Evolutionary conservation across 2,113 vertebrate species (phyloP), one percentile per base, ranked within the genome.

Genomic region (Haplochromis vanheusdeni): DNA sequence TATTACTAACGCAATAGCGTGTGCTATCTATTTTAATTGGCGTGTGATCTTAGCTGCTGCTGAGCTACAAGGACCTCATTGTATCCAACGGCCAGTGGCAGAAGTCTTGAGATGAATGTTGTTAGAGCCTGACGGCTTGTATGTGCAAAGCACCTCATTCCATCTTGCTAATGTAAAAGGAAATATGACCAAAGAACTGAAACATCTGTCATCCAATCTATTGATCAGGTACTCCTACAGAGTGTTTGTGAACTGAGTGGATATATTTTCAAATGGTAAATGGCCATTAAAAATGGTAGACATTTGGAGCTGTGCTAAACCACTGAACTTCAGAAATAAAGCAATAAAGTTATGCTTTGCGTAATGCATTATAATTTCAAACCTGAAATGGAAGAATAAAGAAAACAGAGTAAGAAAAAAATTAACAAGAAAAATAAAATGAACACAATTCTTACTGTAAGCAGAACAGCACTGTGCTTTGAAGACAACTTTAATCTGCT

Each of bases 221-320:
- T 60, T 86, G 86, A 89, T 85, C 54, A 35, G 19, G 9, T 47
- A 7, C 16, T 75, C n/a, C 80, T 28, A 7, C 60, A 51, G 13
- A 47, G 51, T 21, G 17, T 26, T 40, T 75, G 56, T 33, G 26
- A 73, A 42, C 9, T 82, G 13, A 87, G 23, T 1, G 23, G 6
- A 47, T 49, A 19, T 49, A 75, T 75, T 75, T 75, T 47, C 23
- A 49, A 75, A 75, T 75, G 70, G 42, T 0, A 49, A 45, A 75
- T 0, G 4, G 42, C 14, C 8, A 19, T 49, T 77, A 77, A 31
- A 11, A 47, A 28, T 19, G 68, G 21, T 11, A 17, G 5, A 42
- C 12, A 42, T 70, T 70, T 70, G 65, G 14, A 75, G 40, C 4
- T 17, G 35, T 11, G 14, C 40, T 75, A 75, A 77, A 77, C 70